A percentile compares a stretch with the other conserved stretches of the same genome.
phyloP scores from a whole-genome alignment of 2,888 invertebrate species.

The Tribolium freemani region DNA sequence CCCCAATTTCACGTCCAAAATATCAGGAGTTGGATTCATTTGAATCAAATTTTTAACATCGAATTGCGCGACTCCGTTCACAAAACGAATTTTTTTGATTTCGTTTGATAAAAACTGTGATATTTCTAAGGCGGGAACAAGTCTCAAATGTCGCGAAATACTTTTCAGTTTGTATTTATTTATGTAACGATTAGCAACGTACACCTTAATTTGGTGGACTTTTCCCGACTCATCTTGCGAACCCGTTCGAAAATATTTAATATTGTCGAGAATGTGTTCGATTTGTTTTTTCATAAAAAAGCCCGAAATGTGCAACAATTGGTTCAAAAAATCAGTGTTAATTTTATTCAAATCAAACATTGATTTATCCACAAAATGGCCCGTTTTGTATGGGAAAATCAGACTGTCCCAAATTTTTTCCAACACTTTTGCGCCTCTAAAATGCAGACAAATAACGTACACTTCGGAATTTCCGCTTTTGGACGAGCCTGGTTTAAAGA shows the following conservation, averaged over 20 bases:
- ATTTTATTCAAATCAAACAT: constrained; percentile 75
- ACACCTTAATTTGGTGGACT: constrained; percentile 54
- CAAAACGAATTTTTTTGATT: constrained; percentile 29
- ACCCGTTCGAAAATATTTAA: constrained; percentile 72
- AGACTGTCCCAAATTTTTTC: constrained; percentile 61
- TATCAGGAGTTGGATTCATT: constrained; percentile 2
- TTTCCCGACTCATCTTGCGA: constrained; percentile 51
- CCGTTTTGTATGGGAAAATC: constrained; percentile 68
- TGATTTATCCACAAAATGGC: constrained; percentile 62
- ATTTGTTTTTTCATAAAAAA: constrained; percentile 80
- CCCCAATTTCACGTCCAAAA: constrained; percentile 68
- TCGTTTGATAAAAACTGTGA: constrained; percentile 13
- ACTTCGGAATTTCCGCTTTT: constrained; percentile 96
- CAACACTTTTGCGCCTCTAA: constrained; percentile 68
- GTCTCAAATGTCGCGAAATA: constrained; percentile 68
- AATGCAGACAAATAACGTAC: constrained; percentile 83
- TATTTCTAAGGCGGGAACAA: constrained; percentile 68
- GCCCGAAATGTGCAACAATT: constrained; percentile 75
- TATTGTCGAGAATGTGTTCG: constrained; percentile 77
- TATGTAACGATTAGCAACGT: constrained; percentile 74
- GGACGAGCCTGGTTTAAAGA: constrained; percentile 93
- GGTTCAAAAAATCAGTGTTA: constrained; percentile 75
- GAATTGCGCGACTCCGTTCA: constrained; percentile 31
- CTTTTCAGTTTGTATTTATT: constrained; percentile 72
- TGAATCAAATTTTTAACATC: constrained; percentile 13